These are phyloP conservation scores for Periophthalmus magnuspinnatus DNA, from an alignment of 2,797 vertebrate species.

Conservation along the genomic window DNA sequence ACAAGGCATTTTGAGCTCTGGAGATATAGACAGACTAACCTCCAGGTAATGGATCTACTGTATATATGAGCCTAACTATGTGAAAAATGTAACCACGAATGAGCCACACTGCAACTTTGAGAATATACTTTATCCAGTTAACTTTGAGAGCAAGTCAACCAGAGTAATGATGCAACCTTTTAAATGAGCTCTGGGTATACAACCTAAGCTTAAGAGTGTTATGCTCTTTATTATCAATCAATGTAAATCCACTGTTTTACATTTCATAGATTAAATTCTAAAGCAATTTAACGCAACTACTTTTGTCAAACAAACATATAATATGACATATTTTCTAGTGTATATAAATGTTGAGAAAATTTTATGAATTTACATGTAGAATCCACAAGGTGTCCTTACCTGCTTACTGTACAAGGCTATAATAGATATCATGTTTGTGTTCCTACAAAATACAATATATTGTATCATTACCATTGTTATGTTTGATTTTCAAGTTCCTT, in stretches of 20 bases:
- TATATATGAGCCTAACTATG: constrained; percentile 44
- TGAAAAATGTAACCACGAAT: too few species aligned
- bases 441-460: too few species aligned
- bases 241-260: background rate
- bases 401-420: background rate
- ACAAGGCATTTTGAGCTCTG: too few species aligned
- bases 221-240: background rate
- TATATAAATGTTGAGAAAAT: background rate
- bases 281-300: background rate
- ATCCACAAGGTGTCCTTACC: background rate
- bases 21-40: too few species aligned
- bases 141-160: background rate
- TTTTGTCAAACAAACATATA: background rate
- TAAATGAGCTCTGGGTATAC: background rate
- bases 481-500: too few species aligned
- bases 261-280: background rate
- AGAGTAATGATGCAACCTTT: background rate
- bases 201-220: background rate
- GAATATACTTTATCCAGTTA: background rate
- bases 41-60: constrained; percentile 55
- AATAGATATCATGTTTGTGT: too few species aligned
- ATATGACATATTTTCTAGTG: background rate
- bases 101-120: too few species aligned
- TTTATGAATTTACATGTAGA: too few species aligned
- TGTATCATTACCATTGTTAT: too few species aligned